Evolutionary conservation across 2,797 vertebrate genomes (phyloP).

Genomic region (Periparus ater): DNA sequence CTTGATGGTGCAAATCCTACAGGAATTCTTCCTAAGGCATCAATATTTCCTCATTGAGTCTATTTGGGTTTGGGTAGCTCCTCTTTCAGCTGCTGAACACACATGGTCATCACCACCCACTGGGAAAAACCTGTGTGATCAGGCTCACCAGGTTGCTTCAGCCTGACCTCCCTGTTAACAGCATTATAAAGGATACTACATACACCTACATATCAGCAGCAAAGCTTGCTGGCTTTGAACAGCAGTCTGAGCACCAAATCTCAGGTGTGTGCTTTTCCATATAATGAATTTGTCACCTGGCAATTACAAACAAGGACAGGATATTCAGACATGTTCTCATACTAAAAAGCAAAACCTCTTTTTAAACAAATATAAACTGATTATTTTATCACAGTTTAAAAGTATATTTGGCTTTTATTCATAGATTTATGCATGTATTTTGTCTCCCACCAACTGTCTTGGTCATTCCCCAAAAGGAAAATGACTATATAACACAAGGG

Average conservation of each 20-base stretch:
- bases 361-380: not conserved
- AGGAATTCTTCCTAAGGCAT: not conserved
- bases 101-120: not conserved
- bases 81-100: not conserved
- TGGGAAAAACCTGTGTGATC: not conserved
- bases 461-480: not conserved
- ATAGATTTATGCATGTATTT: not conserved
- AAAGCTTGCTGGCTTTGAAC: not conserved
- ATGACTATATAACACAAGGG: not conserved
- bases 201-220: not conserved
- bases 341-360: not conserved
- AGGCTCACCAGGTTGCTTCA: not conserved
- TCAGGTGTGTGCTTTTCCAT: not conserved
- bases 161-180: not conserved
- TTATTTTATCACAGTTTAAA: not conserved
- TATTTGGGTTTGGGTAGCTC: not conserved
- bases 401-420: not conserved
- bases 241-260: not conserved
- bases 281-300: not conserved
- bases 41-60: not conserved
- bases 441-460: not conserved
- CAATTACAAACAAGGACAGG: not conserved
- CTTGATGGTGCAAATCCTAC: not conserved
- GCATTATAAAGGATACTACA: not conserved
- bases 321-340: not conserved